These are phyloP conservation scores for Amyelois transitella DNA, from an alignment of 1,140 invertebrate genomes.

Conservation along the genomic window DNA sequence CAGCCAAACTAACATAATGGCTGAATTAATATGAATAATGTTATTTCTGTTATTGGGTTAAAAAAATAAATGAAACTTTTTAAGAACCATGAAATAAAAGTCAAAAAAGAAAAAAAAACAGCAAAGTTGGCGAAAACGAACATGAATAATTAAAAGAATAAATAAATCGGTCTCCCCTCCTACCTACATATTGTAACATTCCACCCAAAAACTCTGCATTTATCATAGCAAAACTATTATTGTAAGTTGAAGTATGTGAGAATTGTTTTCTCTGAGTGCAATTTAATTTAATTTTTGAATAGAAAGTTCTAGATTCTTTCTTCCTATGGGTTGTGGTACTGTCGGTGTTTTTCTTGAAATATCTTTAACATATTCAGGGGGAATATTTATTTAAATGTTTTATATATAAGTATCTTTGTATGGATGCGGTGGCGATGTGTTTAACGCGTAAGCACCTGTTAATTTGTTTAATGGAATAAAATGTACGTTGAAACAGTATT, in stretches of 20 bases:
- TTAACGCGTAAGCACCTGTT: conserved; percentile 49
- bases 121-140: no score
- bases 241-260: conserved; percentile 38
- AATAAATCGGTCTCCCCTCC: conserved; percentile 20
- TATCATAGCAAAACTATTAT: conserved; percentile 45
- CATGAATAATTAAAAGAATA: no score
- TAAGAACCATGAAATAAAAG: no score
- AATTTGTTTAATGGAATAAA: conserved; percentile 67
- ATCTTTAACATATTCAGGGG: conserved; percentile 19
- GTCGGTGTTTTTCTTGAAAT: conserved; percentile 24
- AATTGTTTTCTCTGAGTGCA: conserved; percentile 49
- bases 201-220: conserved; percentile 68
- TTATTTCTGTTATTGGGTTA: no score
- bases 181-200: conserved; percentile 27
- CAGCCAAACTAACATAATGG: no score
- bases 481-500: conserved; percentile 49
- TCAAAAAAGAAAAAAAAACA: no score
- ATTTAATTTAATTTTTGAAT: conserved; percentile 41
- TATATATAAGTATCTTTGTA: conserved; percentile 25
- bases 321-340: conserved; percentile 34
- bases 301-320: conserved; percentile 14
- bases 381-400: conserved; percentile 28
- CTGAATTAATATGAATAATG: no score
- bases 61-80: no score
- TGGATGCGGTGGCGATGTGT: conserved; percentile 32